Base-by-base conservation (phyloP, 2,888 invertebrate genomes). In the Lasiommata megera region DNA sequence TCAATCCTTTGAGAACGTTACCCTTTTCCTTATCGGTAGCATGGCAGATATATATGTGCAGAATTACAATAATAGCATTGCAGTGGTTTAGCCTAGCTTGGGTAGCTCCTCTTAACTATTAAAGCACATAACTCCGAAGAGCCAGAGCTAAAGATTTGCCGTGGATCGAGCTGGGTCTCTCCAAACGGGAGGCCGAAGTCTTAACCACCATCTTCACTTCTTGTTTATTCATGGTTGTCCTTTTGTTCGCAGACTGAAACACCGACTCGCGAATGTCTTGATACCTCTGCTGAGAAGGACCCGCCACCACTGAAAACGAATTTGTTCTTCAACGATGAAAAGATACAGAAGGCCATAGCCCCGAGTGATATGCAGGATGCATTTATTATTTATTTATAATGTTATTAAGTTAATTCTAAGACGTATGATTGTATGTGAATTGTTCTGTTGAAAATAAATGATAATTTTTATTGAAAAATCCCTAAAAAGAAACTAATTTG, bases 381-480 rank as follows among this genome's bases (percentile, higher is more conserved):
- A 88, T 89, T 89, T 88, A 88, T 78, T 73, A n/a, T 71, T 71
- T 70, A 65, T 53, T 67, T 67, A 61, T 60, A n/a, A n/a, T 76
- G 12, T n/a, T 37, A 41, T 14, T 72, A 65, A 65, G 54, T 62
- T 64, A 70, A 60, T 61, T 62, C 47, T 74, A 73, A 70, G 72
- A 71, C 70, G 70, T 72, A 73, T 72, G 67, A 67, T 67, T 77
- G 71, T 74, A 72, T 76, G 74, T 80, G 73, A 74, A 78, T 79
- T 86, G 88, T 90, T 89, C 81, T 70, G 88, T 89, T 90, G 80
- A 87, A 86, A 88, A 88, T 86, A 90, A 90, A 81, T 73, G 71
- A 69, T 67, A 79, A 87, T 88, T 90, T 76, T 86, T 89, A 88
- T 89, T 89, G 80, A 89, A 90, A 89, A 89, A 90, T 80, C 80